These are phyloP conservation scores for Pitangus sulphuratus DNA, from an alignment of 2,797 vertebrate species.

Conservation along the genomic window DNA sequence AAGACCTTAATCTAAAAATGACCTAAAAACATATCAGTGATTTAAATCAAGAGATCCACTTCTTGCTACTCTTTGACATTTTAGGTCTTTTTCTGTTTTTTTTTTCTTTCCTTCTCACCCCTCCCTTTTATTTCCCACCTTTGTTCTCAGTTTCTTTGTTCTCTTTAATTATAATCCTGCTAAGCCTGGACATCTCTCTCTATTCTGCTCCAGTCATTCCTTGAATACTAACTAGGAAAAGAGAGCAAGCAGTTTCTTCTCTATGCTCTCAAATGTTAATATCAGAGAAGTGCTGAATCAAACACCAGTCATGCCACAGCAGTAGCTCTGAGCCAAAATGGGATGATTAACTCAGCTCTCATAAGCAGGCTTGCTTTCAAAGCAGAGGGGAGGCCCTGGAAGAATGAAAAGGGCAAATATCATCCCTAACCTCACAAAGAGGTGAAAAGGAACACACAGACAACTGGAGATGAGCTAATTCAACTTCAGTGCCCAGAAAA, in stretches of 20 bases:
- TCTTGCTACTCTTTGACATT: neutral
- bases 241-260: neutral
- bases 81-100: neutral
- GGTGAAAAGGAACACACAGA: neutral
- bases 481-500: neutral
- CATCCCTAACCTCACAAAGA: neutral
- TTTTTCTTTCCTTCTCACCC: neutral
- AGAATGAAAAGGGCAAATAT: neutral
- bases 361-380: neutral
- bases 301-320: neutral
- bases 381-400: neutral
- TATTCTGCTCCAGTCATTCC: neutral
- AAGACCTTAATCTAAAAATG: neutral
- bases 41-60: neutral
- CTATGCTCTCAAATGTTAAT: neutral
- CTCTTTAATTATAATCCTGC: conserved; percentile 44
- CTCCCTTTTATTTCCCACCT: conserved; percentile 11
- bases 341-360: neutral
- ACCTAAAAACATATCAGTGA: neutral
- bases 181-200: conserved; percentile 18
- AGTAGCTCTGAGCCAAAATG: neutral
- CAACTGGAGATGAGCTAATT: neutral
- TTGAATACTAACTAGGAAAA: conserved; percentile 16
- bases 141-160: conserved; percentile 19
- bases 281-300: neutral